Evolutionary conservation across 2,888 invertebrate species (phyloP), one percentile per base, ranked within the genome.

Genomic region (Orchesella flavescens): DNA sequence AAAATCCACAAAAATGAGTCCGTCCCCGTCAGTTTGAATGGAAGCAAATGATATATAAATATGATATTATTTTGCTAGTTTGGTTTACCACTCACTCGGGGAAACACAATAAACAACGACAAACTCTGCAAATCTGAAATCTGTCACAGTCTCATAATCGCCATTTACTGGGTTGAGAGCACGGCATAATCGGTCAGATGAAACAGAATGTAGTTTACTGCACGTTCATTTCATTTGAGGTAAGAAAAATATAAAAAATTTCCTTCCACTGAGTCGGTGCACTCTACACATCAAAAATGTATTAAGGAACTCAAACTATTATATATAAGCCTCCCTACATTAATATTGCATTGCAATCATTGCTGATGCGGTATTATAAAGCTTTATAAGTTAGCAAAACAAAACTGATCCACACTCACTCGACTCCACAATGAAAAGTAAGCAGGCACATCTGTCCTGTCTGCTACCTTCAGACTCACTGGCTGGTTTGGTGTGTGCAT

Each of bases 141-240:
- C 65, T 82, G 82, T 82, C 82, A 82, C 82, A 82, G 76, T 82
- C 82, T 82, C 82, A 82, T 82, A 82, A 82, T 43, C 76, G 44
- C 53, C 82, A 81, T 68, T 75, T 81, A 80, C 73, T 80, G 72
- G 80, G 80, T 80, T 80, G 80, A 69, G 75, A 75, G 81, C 81
- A 69, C 81, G 69, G 69, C 59, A 69, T 81, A 81, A 81, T 81
- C 75, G 81, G 74, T 81, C 73, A 80, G 10, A 73, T 80, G 73
- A 73, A 68, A 80, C 74, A 80, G 21, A 68, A 71, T 53, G 44
- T 46, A 49, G 15, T 49, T 10, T 49, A 10, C 4, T 59, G 12
- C 59, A 59, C 59, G 23, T 59, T 10, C 19, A 59, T 4, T 34
- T 34, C 34, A 34, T 34, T 34, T 34, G 34, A 34, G 34, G 2